Percentiles rank a stretch among this genome's conserved stretches.
phyloP scores from a whole-genome alignment of 2,797 vertebrate genomes.

The Leucoraja ocellata region DNA sequence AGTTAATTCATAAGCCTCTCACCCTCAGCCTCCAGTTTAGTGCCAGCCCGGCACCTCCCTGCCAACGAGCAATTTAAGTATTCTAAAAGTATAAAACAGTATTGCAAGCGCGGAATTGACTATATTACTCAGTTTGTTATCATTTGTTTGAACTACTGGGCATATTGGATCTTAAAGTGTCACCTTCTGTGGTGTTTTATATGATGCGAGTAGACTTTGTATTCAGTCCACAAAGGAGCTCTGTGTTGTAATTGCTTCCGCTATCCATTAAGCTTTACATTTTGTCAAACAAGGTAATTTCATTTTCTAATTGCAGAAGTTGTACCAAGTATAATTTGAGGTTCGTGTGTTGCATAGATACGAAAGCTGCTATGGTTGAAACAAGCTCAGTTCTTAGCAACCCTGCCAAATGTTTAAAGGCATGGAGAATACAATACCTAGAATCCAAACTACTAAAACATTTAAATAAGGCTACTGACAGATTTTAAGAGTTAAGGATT shows the following conservation, averaged over 20 bases:
- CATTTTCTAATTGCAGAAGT: not conserved
- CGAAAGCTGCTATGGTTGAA: not conserved
- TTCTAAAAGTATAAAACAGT: not conserved
- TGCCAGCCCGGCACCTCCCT: not conserved
- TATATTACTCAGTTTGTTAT: not conserved
- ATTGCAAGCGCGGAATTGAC: not conserved
- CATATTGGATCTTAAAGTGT: too few species aligned
- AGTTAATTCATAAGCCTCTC: not conserved
- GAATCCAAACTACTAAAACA: not conserved
- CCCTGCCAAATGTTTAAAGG: not conserved
- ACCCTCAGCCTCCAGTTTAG: not conserved
- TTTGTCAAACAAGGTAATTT: not conserved
- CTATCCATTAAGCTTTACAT: not conserved
- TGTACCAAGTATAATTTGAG: not conserved
- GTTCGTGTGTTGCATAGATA: not conserved
- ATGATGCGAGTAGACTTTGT: not conserved
- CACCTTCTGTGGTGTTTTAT: not conserved
- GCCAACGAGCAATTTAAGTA: not conserved
- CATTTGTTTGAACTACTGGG: not conserved
- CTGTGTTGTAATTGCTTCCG: not conserved
- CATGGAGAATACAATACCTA: not conserved
- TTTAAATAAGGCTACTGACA: not conserved
- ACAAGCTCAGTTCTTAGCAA: not conserved
- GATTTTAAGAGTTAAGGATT: not conserved
- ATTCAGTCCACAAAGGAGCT: not conserved